A percentile compares a stretch with the other conserved stretches of the same genome.
These are phyloP conservation scores for Dusona sp. DNA, from an alignment of 2,888 invertebrate species.

Conservation along the genomic window DNA sequence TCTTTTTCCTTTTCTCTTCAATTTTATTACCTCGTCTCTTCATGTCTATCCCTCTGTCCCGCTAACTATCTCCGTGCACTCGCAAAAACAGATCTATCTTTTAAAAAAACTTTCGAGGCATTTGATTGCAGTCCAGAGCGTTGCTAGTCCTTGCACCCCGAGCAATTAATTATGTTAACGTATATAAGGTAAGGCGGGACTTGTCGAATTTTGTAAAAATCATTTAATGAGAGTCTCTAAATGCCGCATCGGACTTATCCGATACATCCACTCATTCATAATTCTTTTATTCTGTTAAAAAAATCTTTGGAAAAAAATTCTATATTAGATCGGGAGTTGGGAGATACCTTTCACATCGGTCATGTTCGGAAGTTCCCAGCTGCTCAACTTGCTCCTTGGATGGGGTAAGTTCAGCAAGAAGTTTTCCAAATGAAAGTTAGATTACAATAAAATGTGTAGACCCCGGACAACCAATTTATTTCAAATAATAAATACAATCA, in stretches of 20 bases:
- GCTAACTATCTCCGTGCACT: conserved; percentile 10
- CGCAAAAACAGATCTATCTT: conserved; percentile 8
- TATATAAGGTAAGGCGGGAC: background rate
- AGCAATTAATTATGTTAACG: background rate
- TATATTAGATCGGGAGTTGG: background rate
- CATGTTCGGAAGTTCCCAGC: background rate
- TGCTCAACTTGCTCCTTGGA: background rate
- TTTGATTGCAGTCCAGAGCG: conserved; percentile 1
- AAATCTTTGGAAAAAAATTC: background rate
- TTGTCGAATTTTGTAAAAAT: background rate
- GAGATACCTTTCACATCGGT: background rate
- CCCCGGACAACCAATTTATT: too few relatives aligned
- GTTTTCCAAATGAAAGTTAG: background rate
- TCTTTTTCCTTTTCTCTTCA: conserved; percentile 74
- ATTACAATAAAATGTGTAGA: background rate
- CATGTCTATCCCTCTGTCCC: conserved; percentile 12
- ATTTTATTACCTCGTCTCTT: conserved; percentile 73
- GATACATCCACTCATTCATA: background rate
- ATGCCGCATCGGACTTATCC: background rate
- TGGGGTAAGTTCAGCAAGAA: background rate
- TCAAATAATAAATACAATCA: background rate
- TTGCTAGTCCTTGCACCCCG: background rate
- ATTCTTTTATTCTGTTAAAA: background rate
- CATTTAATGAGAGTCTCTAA: background rate
- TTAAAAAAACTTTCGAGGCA: background rate